phyloP scores from a whole-genome alignment of 1,140 invertebrate species.

The Protaetia brevitarsis region DNA sequence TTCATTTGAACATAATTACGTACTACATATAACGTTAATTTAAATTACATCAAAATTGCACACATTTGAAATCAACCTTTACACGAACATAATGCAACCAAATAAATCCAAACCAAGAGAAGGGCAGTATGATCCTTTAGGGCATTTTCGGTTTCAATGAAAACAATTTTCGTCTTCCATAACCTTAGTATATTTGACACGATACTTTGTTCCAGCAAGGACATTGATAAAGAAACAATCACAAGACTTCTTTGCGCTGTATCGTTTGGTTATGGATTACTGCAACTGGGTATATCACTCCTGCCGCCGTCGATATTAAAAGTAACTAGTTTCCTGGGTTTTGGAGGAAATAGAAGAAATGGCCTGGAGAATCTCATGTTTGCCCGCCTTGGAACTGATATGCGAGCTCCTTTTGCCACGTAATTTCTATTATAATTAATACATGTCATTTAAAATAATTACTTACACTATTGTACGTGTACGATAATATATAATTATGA shows the following conservation, averaged over 20 bases:
- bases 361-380: slow-evolving; percentile 65
- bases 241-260: slow-evolving; percentile 64
- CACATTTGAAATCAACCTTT: too few species aligned
- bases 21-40: too few species aligned
- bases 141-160: too few species aligned
- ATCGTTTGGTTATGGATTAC: slow-evolving; percentile 71
- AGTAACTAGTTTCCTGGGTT: slow-evolving; percentile 69
- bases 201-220: neutral
- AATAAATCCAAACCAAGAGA: too few species aligned
- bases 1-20: too few species aligned
- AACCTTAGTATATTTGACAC: too few species aligned
- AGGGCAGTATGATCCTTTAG: too few species aligned
- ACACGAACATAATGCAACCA: too few species aligned
- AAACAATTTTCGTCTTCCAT: neutral
- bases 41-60: too few species aligned
- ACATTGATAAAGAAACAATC: slow-evolving; percentile 49
- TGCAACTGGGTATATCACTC: slow-evolving; percentile 68
- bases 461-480: too few species aligned
- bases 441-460: neutral
- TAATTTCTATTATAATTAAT: slow-evolving; percentile 48
- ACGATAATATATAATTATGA: too few species aligned
- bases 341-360: slow-evolving; percentile 62
- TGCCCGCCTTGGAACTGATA: slow-evolving; percentile 63
- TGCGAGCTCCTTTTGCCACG: slow-evolving; percentile 70
- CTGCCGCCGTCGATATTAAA: slow-evolving; percentile 65